Base-by-base conservation (phyloP, 2,113 vertebrate genomes). In the Platichthys stellatus region DNA sequence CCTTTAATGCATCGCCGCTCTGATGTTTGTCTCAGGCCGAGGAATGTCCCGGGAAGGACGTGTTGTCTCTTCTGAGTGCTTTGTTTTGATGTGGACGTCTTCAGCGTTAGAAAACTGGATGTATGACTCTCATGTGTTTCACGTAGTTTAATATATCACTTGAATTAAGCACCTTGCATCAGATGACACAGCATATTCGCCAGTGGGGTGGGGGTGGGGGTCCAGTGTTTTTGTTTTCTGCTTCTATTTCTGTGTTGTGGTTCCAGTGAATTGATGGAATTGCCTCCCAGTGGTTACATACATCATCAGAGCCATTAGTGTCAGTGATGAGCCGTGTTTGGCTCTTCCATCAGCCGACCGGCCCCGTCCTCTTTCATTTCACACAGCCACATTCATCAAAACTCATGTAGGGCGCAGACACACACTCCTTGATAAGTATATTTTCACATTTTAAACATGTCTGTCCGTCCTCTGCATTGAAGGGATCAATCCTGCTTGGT, bases 271-370 rank as follows among this genome's bases (percentile, higher is more conserved):
- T 76, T 80, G 72, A 83, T 86, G 63, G 60, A 89, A 84, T 85
- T 73, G 70, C 72, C 67, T 87, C 82, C 66, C 81, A 80, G 84
- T 74, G 84, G 72, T 65, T 68, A 82, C 86, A 93, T 93, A 86
- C 83, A 93, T 93, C 92, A 92, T 81, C 76, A 79, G 81, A 84
- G 59, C 90, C 89, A 93, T 94, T 93, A 92, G 89, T 87, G 89
- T 92, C 92, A 88, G 72, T 83, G 86, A 87, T 88, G 87, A 90
- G 83, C 69, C 81, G 89, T 85, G 83, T 81, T 67, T 67, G 78
- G 76, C 79, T 84, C 15, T 81, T 90, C 85, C 62, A 69, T 85
- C 85, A 91, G 84, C 80, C 57, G 69, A 60, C 73, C 9, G 26
- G 68, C 63, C 58, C 71, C 17, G 47, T 65, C 73, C 57, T 88